Evolutionary conservation across 2,888 invertebrate species (phyloP).

Genomic region (Drosophila paracracens): DNA sequence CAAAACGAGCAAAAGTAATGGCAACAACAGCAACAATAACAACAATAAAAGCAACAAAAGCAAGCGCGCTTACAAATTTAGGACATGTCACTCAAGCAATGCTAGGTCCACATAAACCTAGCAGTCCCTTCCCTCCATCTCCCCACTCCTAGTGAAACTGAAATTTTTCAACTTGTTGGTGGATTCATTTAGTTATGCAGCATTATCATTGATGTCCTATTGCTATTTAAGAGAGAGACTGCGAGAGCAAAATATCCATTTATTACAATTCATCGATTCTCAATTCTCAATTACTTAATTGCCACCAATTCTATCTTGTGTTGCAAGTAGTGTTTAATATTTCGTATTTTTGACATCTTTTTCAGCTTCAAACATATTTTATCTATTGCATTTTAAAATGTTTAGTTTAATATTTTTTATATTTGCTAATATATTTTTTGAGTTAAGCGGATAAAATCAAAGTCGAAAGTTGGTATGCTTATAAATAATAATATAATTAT

Average conservation of each 20-base stretch:
- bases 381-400: neutral
- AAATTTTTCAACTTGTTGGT: conserved; percentile 44
- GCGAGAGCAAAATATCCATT: neutral
- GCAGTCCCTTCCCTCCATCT: neutral
- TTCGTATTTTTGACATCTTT: neutral
- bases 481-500: neutral
- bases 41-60: conserved; percentile 1
- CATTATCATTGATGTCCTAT: conserved; percentile 15
- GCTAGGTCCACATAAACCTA: conserved; percentile 15
- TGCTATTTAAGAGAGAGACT: neutral
- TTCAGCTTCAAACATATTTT: too few species aligned
- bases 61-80: conserved; percentile 66
- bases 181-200: conserved; percentile 11
- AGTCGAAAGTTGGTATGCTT: neutral
- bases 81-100: conserved; percentile 75
- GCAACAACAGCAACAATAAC: neutral
- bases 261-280: neutral
- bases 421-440: neutral
- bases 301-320: neutral
- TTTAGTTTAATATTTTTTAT: neutral
- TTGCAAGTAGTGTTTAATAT: neutral
- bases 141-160: conserved; percentile 2
- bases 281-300: conserved; percentile 11
- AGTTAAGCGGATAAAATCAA: too few species aligned
- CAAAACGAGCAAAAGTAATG: conserved; percentile 1